These are phyloP conservation scores for Cygnus buccinator DNA, from an alignment of 2,113 vertebrate species.

Conservation along the genomic window DNA sequence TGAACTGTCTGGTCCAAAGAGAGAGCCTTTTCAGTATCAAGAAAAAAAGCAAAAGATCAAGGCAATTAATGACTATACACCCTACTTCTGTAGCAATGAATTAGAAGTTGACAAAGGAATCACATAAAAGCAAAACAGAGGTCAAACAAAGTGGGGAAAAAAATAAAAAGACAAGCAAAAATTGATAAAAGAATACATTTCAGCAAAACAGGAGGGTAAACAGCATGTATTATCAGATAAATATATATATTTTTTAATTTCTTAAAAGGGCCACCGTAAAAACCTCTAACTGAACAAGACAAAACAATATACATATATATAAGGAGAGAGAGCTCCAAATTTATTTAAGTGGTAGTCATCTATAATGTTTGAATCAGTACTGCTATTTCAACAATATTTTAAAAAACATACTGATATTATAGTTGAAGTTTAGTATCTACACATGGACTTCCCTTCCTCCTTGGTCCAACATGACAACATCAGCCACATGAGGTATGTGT, in stretches of 20 bases:
- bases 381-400: not conserved
- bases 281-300: accelerated
- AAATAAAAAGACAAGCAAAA: not conserved
- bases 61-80: not conserved
- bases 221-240: not conserved
- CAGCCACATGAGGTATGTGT: accelerated
- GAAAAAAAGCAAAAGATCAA: not conserved
- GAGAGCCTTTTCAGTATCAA: not conserved
- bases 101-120: not conserved
- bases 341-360: not conserved
- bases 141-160: not conserved
- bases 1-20: not conserved
- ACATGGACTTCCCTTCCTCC: not conserved
- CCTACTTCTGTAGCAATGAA: not conserved
- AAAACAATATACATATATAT: not conserved
- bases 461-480: not conserved
- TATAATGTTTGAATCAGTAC: not conserved
- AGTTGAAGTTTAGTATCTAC: not conserved
- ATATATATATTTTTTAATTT: not conserved
- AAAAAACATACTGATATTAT: not conserved
- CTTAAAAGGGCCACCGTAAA: not conserved
- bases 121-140: not conserved
- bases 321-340: not conserved
- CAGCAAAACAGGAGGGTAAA: not conserved
- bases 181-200: not conserved